Percentiles rank a stretch among this genome's conserved stretches.
Conservation (phyloP, 2,113 vertebrate genomes). For the Craseonycteris thonglongyai region DNA sequence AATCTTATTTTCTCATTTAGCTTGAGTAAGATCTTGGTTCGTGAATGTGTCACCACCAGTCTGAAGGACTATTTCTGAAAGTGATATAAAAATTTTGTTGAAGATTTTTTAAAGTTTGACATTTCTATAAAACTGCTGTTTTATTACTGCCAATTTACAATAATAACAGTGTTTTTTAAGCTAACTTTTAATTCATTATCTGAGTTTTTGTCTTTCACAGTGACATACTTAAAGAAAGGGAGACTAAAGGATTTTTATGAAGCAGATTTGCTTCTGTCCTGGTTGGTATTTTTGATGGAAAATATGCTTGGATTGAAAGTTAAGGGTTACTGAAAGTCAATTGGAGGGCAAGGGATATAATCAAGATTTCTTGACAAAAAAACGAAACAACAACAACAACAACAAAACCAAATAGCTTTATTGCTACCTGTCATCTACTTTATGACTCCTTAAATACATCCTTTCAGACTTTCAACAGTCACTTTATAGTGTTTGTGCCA, state of each 20-base stretch:
- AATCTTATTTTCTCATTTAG: background rate
- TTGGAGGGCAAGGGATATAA: background rate
- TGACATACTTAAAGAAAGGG: background rate
- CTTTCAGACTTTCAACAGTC: background rate
- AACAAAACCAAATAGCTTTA: background rate
- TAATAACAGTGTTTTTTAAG: background rate
- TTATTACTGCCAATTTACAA: conserved; percentile 27
- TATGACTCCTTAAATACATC: background rate
- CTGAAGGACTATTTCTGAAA: background rate
- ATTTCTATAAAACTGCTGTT: background rate
- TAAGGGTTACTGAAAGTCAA: conserved; percentile 26
- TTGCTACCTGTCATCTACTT: background rate
- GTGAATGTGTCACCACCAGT: background rate
- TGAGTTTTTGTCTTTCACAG: background rate
- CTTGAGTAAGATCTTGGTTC: background rate
- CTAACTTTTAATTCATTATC: conserved; percentile 31
- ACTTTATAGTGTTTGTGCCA: background rate
- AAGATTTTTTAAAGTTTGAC: background rate
- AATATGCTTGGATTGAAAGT: conserved; percentile 17
- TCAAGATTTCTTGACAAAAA: conserved; percentile 10
- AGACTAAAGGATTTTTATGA: background rate
- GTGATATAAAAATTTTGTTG: background rate
- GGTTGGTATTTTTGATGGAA: background rate
- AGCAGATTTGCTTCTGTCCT: background rate
- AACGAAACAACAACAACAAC: background rate